Base-by-base conservation (phyloP, 2,113 vertebrate species). In the Neogobius melanostomus region DNA sequence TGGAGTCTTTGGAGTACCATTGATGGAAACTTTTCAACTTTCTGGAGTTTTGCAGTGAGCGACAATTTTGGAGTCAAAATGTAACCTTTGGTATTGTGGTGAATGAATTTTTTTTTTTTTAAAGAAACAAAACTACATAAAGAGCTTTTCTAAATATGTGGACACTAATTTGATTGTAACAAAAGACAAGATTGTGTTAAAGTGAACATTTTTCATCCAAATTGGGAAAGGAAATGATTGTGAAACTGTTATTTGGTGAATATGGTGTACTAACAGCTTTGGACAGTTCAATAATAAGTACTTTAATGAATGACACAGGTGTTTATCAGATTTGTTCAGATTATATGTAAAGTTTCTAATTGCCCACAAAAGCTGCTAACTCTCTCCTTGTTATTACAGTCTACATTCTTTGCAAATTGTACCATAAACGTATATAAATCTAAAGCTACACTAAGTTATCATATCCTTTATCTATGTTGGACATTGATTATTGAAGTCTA, bases 131-230 rank as follows among this genome's bases (percentile, higher is more conserved):
- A 72, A 53, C 61, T 44, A 15, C 42, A 61, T 59, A 59, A 76
- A 62, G 43, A 60, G 69, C 43, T 87, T 83, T 88, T 89, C 56
- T 84, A 85, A 77, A 51, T 14, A 81, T 5, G 66, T 74, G 72
- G 64, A 54, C 15, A 74, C 74, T 82, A 67, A 72, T 72, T 70
- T 74, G 72, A 88, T 76, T n/a, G n/a, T n/a, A n/a, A n/a, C n/a
- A n/a, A n/a, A n/a, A n/a, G n/a, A n/a, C n/a, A n/a, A n/a, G n/a
- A n/a, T n/a, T 36, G 28, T 36, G 28, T 65, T 77, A 61, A 9
- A 61, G 15, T 45, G 59, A 45, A 45, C 14, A n/a, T 44, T 61
- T 59, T 36, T 42, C 14, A 42, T 36, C 21, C 10, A 54, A 36
- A 10, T 60, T 28, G 11, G 11, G 36, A 7, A 28, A 57, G 54